Evolutionary conservation across 2,888 invertebrate species (phyloP), one percentile per base, ranked within the genome.

Genomic region (Hypselothyrea guttata): DNA sequence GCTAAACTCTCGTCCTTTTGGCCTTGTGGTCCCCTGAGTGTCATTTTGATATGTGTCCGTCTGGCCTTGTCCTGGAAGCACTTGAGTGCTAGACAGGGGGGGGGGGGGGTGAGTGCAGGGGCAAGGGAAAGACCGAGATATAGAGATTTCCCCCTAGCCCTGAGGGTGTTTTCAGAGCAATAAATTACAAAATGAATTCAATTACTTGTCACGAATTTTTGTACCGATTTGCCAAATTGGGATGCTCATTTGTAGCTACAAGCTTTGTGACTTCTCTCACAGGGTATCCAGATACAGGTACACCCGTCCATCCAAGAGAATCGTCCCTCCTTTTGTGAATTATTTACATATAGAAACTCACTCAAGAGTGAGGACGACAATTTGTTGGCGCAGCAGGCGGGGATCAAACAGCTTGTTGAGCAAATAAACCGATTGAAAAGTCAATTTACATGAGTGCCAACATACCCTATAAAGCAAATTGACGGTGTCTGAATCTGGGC

Each of bases 111-210:
- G 30, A 51, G 34, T 45, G 51, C 37, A 45, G 46, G 49, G 30
- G 41, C 15, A 37, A 22, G 40, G 8, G 12, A 33, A 15, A 45
- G 18, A 28, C n/a, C 35, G 38, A 22, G 37, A n/a, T n/a, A n/a
- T n/a, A 16, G 45, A 56, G 16, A 57, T 45, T 33, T 46, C 40
- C 42, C 61, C 38, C 57, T 62, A 41, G 22, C 8, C 56, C 40
- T 18, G 59, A 53, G 82, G 82, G 84, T 76, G 82, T 86, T 72
- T 69, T 62, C 59, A 49, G 38, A 47, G 84, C 78, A 84, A 86
- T 84, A 84, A 84, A 84, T 84, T 86, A 82, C 68, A 77, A 82
- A 84, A 78, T 84, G 72, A 82, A 82, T 84, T 84, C 82, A 86
- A 84, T 84, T 84, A 84, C 76, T 77, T 77, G 76, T 82, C 76